Evolutionary conservation across 2,888 invertebrate genomes (phyloP), one percentile per base, ranked within the genome.

Genomic region (Anthophora plumipes): DNA sequence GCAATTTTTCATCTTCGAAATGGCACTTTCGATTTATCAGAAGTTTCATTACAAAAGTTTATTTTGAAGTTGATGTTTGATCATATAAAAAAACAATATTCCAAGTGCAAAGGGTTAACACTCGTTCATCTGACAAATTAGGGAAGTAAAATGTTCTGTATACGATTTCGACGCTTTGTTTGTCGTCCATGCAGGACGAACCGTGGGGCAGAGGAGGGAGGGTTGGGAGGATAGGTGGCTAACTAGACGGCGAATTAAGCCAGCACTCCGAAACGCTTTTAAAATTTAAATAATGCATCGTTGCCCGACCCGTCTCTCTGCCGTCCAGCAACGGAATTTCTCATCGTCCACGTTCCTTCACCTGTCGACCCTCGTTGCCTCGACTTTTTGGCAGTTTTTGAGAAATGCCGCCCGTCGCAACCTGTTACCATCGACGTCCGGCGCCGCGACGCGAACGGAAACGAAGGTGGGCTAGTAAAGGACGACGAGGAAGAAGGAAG

Each of bases 221-320:
- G 31, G 31, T 3, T 31, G 31, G 4, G 31, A 4, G 4, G 43
- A 70, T 72, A 66, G 70, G 60, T 60, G 63, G 82, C 70, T 84
- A 87, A 85, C 88, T 85, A 86, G 88, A 87, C 87, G 87, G 80
- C 85, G 86, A 92, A 92, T 92, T 92, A 92, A 89, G 90, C 87
- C 88, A 46, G 76, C 91, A 92, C 92, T 92, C 90, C 90, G 92
- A 91, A 92, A 92, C 88, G 93, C 92, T 93, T 93, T 93, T 92
- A 93, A 92, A 92, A 91, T 93, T 92, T 92, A 88, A 92, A 92
- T 92, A 92, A 92, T 92, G 89, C 91, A 92, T 89, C 75, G 82
- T 81, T 80, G 75, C 81, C 85, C 77, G 85, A 85, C 82, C 82
- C 78, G 70, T 73, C 76, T 79, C 72, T 25, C 20, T n/a, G n/a